phyloP scores from a whole-genome alignment of 2,888 invertebrate genomes.

The Liopterus haemorrhoidalis region DNA sequence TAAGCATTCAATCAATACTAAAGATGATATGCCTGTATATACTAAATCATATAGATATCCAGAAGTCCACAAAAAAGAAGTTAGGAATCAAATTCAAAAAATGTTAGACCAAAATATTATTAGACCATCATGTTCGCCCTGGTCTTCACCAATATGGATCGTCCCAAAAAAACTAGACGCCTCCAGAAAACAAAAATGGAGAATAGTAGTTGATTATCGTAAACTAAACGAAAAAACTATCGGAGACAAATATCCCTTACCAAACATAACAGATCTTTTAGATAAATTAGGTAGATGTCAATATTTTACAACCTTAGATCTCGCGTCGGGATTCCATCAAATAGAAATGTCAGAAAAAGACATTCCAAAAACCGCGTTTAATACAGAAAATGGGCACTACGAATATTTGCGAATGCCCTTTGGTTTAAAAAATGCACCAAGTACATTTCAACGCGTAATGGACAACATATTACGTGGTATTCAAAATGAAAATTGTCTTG shows the following conservation, averaged over 20 bases:
- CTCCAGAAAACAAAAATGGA: too few relatives aligned
- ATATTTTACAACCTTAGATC: constrained; percentile 30
- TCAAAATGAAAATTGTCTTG: constrained; percentile 7
- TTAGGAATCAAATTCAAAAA: too few relatives aligned
- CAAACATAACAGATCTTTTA: constrained; percentile 21
- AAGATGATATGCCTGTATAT: too few relatives aligned
- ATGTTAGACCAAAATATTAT: too few relatives aligned
- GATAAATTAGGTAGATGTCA: constrained; percentile 21
- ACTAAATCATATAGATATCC: too few relatives aligned
- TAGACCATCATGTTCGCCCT: too few relatives aligned
- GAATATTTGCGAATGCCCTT: constrained; percentile 31
- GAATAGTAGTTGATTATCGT: too few relatives aligned
- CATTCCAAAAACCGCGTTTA: constrained; percentile 31
- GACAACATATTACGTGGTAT: constrained; percentile 10
- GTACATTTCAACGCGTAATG: constrained; percentile 32
- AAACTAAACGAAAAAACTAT: constrained; percentile 35
- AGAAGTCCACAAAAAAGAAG: too few relatives aligned
- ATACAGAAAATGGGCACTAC: constrained; percentile 26
- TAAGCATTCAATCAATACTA: too few relatives aligned
- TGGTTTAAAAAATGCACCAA: constrained; percentile 29
- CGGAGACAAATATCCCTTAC: constrained; percentile 33
- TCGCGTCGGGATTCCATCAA: constrained; percentile 32
- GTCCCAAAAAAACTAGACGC: too few relatives aligned
- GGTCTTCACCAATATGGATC: too few relatives aligned
- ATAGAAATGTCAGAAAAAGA: constrained; percentile 28